A percentile compares a stretch with the other conserved stretches of the same genome.
Evolutionary conservation across 1,140 invertebrate genomes (phyloP).

Genomic region (Orchestia grillus): DNA sequence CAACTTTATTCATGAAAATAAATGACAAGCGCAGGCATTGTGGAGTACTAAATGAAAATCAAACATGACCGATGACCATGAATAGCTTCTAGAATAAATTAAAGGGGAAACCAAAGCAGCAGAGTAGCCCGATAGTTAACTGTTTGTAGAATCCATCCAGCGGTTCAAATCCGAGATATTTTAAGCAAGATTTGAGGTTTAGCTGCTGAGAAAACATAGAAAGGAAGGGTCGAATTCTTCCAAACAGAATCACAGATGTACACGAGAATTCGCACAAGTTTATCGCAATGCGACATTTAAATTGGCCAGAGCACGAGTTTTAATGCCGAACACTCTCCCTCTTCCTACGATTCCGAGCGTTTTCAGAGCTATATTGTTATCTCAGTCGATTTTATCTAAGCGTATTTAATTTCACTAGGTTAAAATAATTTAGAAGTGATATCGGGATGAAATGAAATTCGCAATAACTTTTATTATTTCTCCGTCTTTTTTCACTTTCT

Average conservation of each 20-base stretch:
- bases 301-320: neutral
- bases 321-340: neutral
- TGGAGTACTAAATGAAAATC: neutral
- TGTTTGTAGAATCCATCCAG: neutral
- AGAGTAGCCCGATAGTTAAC: neutral
- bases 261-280: neutral
- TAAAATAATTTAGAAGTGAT: neutral
- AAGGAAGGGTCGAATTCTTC: neutral
- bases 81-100: neutral
- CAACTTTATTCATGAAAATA: neutral
- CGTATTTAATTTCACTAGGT: neutral
- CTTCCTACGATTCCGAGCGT: neutral
- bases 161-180: neutral
- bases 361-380: neutral
- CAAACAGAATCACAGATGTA: neutral
- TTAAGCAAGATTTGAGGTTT: neutral
- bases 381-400: neutral
- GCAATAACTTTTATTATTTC: no score
- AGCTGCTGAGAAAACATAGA: neutral
- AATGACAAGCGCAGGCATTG: neutral
- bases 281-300: neutral
- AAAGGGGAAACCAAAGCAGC: neutral
- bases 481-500: no score
- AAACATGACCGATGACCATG: neutral
- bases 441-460: no score